These are phyloP conservation scores for Euphysa ruthae DNA, from an alignment of 30 jellyfish, hydroid and myxozoan genomes.

Conservation along the genomic window DNA sequence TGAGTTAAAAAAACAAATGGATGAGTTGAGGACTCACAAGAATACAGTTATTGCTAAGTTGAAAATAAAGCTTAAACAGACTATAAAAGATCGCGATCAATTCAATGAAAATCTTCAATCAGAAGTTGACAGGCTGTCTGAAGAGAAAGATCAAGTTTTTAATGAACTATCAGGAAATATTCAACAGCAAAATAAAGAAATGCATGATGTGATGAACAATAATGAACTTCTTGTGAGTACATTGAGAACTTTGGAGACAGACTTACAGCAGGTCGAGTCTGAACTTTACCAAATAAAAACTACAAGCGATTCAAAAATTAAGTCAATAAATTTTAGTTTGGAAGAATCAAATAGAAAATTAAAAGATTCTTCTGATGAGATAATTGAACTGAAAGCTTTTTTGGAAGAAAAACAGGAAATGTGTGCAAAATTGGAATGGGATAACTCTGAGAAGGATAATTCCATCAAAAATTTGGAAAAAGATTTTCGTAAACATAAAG, in stretches of 20 bases:
- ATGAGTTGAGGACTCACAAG: slow-evolving; percentile 31
- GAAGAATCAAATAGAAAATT: too few species aligned
- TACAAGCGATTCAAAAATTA: neutral
- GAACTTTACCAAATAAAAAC: neutral
- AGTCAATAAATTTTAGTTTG: too few species aligned
- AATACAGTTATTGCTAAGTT: slow-evolving; percentile 59
- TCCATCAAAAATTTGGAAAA: slow-evolving; percentile 45
- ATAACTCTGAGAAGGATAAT: slow-evolving; percentile 43
- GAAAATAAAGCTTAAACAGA: slow-evolving; percentile 65
- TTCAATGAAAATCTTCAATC: slow-evolving; percentile 56
- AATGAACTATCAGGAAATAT: slow-evolving; percentile 60
- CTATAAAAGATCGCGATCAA: slow-evolving; percentile 60
- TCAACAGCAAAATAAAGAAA: slow-evolving; percentile 45
- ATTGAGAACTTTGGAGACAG: neutral
- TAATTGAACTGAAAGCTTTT: neutral
- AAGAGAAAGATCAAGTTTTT: slow-evolving; percentile 59
- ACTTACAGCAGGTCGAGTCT: neutral
- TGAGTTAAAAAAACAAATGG: slow-evolving; percentile 14
- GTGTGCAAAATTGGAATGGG: slow-evolving; percentile 46
- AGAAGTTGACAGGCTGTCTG: slow-evolving; percentile 63
- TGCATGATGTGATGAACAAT: neutral
- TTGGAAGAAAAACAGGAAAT: slow-evolving; percentile 28
- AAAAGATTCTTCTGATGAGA: neutral
- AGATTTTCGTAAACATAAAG: slow-evolving; percentile 9
- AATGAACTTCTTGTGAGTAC: slow-evolving; percentile 7